These are phyloP conservation scores for Xylocampa areola DNA, from an alignment of 2,888 invertebrate genomes.

Conservation along the genomic window DNA sequence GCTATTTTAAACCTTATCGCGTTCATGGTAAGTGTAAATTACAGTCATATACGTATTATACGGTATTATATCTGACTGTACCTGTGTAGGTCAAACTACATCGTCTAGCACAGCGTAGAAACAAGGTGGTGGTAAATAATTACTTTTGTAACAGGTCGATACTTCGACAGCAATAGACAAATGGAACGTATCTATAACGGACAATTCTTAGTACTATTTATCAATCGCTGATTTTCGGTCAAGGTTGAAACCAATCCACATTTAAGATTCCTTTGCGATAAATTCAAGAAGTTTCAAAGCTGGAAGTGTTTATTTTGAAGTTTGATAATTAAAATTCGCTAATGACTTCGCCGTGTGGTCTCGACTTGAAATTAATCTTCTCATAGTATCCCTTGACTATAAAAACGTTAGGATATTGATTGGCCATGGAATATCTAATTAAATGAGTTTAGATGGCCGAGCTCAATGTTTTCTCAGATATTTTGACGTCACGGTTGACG, in stretches of 20 bases:
- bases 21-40: constrained; percentile 24
- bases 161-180: constrained; percentile 19
- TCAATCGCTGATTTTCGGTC: constrained; percentile 39
- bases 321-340: constrained; percentile 37
- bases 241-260: constrained; percentile 34
- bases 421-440: no score
- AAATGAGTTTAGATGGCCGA: no score
- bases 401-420: no score
- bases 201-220: constrained; percentile 38
- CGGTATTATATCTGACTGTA: background rate
- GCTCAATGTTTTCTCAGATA: no score
- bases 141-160: constrained; percentile 23
- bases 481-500: no score
- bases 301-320: constrained; percentile 35
- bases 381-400: background rate
- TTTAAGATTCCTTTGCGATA: constrained; percentile 40
- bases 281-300: constrained; percentile 43
- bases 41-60: constrained; percentile 6
- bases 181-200: constrained; percentile 12
- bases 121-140: constrained; percentile 9
- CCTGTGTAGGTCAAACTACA: background rate
- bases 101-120: constrained; percentile 8
- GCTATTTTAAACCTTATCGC: constrained; percentile 35
- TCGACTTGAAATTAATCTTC: constrained; percentile 28
- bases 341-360: constrained; percentile 19